phyloP scores from a whole-genome alignment of 2,888 invertebrate genomes.

The Synanthedon vespiformis region DNA sequence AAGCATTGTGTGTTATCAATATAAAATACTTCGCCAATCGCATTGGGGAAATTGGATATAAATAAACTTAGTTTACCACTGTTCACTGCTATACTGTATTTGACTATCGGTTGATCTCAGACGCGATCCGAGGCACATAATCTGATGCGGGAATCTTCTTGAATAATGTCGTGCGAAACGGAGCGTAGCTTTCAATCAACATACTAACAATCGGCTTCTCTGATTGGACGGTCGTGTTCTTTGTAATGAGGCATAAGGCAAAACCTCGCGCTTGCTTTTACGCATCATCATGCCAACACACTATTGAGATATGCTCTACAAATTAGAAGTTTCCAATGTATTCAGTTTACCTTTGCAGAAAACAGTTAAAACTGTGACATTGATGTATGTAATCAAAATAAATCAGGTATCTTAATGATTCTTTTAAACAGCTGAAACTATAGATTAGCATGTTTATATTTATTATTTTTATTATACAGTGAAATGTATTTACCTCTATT shows the following conservation, averaged over 20 bases:
- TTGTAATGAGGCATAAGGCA: constrained; percentile 44
- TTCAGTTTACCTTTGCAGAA: too few species aligned
- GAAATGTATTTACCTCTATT: too few species aligned
- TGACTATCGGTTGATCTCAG: constrained; percentile 2
- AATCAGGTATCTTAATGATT: too few species aligned
- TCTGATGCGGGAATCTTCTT: constrained; percentile 14
- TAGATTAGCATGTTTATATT: too few species aligned
- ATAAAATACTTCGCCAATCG: too few species aligned
- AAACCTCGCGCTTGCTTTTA: constrained; percentile 33
- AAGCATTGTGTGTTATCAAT: too few species aligned
- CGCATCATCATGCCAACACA: constrained; percentile 28
- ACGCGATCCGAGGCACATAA: constrained; percentile 15
- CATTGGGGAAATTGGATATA: not conserved
- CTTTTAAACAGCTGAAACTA: too few species aligned
- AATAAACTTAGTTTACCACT: not conserved
- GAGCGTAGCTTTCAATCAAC: constrained; percentile 45
- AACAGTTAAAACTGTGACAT: too few species aligned
- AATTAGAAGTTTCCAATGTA: constrained; percentile 1
- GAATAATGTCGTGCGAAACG: constrained; percentile 43
- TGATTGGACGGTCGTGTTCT: constrained; percentile 51
- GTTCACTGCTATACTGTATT: not conserved
- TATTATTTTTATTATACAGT: too few species aligned
- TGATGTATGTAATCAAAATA: too few species aligned
- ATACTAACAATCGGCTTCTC: constrained; percentile 33
- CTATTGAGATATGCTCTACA: constrained; percentile 13